A percentile compares a stretch with the other conserved stretches of the same genome.
These are phyloP conservation scores for Drosophila mercatorum DNA, from an alignment of 2,888 invertebrate species.

Conservation along the genomic window DNA sequence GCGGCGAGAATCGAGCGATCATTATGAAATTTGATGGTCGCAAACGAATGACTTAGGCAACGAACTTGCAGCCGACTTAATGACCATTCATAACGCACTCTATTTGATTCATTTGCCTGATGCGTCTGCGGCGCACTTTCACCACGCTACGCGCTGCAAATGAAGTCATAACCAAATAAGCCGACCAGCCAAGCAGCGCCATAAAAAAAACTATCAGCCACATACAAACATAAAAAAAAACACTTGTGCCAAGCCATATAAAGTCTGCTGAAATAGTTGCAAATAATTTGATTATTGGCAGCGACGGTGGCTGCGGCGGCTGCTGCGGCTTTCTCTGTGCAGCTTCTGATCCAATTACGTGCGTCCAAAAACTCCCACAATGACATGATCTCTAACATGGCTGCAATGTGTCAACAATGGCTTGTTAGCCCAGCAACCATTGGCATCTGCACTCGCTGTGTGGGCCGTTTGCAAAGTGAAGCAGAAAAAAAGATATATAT, in stretches of 20 bases:
- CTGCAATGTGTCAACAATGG: slow-evolving; percentile 78
- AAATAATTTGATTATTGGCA: slow-evolving; percentile 45
- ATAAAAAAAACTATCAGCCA: slow-evolving; percentile 39
- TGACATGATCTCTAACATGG: slow-evolving; percentile 70
- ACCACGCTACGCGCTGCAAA: slow-evolving; percentile 52
- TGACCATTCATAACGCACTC: slow-evolving; percentile 58
- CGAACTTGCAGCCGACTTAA: slow-evolving; percentile 55
- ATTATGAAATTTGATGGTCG: slow-evolving; percentile 49
- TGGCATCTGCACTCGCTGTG: slow-evolving; percentile 49
- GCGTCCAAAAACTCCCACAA: slow-evolving; percentile 51
- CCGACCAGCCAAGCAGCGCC: slow-evolving; percentile 32
- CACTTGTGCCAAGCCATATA: slow-evolving; percentile 20
- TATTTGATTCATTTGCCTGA: slow-evolving; percentile 63
- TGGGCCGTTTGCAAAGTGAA: slow-evolving; percentile 45
- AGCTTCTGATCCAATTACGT: slow-evolving; percentile 61
- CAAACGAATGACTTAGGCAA: slow-evolving; percentile 54
- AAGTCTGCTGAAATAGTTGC: slow-evolving; percentile 30
- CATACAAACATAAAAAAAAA: slow-evolving; percentile 3
- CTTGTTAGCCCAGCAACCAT: slow-evolving; percentile 71
- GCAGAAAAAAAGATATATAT: background rate
- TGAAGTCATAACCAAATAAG: slow-evolving; percentile 79
- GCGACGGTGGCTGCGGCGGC: slow-evolving; percentile 29
- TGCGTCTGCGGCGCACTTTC: slow-evolving; percentile 66
- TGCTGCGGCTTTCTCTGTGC: slow-evolving; percentile 51
- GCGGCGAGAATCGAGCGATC: slow-evolving; percentile 53